Evolutionary conservation across 2,797 vertebrate species (phyloP).

Genomic region (Manis javanica): DNA sequence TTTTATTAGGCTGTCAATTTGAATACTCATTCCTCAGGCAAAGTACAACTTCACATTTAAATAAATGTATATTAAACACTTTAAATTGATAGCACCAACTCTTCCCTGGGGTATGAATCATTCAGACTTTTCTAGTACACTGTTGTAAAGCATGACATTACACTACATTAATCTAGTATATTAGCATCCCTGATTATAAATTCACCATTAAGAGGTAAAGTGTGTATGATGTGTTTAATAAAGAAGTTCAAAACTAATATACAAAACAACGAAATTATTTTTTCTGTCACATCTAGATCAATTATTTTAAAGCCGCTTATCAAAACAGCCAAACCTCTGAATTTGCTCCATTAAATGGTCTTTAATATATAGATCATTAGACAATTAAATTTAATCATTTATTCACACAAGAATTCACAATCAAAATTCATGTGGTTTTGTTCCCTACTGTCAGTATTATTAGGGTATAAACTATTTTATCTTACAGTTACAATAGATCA

Average conservation of each 20-base stretch:
- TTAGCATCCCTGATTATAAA: conserved; percentile 67
- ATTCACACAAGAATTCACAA: conserved; percentile 55
- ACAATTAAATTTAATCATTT: conserved; percentile 48
- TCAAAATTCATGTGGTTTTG: conserved; percentile 48
- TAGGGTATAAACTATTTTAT: conserved; percentile 58
- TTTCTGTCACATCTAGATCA: neutral
- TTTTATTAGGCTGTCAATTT: conserved; percentile 84
- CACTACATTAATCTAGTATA: conserved; percentile 57
- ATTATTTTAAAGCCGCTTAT: conserved; percentile 38
- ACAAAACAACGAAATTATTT: conserved; percentile 20
- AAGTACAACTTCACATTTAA: conserved; percentile 81
- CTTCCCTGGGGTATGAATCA: conserved; percentile 77
- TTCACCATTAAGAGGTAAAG: conserved; percentile 52
- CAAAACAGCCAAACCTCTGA: conserved; percentile 16
- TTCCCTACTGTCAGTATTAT: conserved; percentile 38
- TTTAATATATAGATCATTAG: conserved; percentile 48
- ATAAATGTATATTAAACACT: conserved; percentile 84
- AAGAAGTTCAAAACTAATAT: neutral
- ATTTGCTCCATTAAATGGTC: conserved; percentile 42
- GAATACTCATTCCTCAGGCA: conserved; percentile 82
- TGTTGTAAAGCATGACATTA: conserved; percentile 58
- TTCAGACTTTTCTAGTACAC: conserved; percentile 72
- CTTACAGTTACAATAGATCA: conserved; percentile 66
- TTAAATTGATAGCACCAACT: conserved; percentile 79
- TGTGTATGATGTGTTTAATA: neutral